Base-by-base conservation (phyloP, 2,797 vertebrate genomes). In the Sebastes oblongus region DNA sequence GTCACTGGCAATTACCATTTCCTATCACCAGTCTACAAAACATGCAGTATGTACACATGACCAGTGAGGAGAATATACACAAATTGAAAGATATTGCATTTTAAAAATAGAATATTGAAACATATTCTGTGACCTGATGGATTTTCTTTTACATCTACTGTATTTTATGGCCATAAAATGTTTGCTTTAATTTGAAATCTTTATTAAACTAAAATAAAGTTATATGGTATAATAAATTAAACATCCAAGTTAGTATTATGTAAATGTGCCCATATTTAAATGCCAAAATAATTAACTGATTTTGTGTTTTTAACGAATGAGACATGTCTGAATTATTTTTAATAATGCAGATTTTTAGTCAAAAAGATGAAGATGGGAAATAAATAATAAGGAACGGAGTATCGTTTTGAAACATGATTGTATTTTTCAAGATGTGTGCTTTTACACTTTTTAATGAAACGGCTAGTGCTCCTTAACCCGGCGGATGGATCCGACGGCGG, bases 401-500 rank as follows among this genome's bases (percentile, higher is more conserved):
- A 12, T 56, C 0, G 20, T 67, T 62, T 78, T 16, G 2, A 0
- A 1, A 6, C 2, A 42, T 80, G 8, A 25, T 1, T 89, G 87
- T 86, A 86, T 82, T 89, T 55, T 42, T 71, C 12, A 70, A 66
- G 20, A 30, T 54, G 9, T 4, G n/a, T 12, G 6, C 42, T 46
- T 60, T 70, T 5, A 22, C 66, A 29, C 9, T 9, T 32, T 46
- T 30, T 3, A 25, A 11, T 22, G 3, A 3, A n/a, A 29, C 20
- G 6, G 9, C 0, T 54, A 58, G 8, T 62, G 16, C 74, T 94
- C 93, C 0, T 89, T 2, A 4, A 96, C 85, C 67, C 84, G 91
- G 71, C 92, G 94, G 88, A 96, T 95, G 52, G 96, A 97, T 81
- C 96, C 96, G 20, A 96, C 89, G 1, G 83, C 81, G 0, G 95